phyloP scores from a whole-genome alignment of 2,888 invertebrate species.

The Pardosa pseudoannulata region DNA sequence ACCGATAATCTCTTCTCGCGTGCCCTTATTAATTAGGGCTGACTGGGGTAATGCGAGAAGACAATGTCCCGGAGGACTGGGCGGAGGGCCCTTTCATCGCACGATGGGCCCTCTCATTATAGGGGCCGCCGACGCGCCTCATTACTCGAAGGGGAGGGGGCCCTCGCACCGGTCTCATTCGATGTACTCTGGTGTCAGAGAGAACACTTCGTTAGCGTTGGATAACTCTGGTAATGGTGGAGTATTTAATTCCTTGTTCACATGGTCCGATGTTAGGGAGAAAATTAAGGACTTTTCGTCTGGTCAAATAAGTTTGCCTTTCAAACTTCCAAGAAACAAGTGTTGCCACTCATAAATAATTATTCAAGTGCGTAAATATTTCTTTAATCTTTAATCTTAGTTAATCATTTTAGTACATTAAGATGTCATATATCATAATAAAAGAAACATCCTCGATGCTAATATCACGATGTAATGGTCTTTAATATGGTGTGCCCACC shows the following conservation, averaged over 20 bases:
- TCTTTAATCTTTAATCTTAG: too few relatives aligned
- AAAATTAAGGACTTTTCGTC: neutral
- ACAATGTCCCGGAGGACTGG: conserved; percentile 66
- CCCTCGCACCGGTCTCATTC: conserved; percentile 4
- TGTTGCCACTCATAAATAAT: too few relatives aligned
- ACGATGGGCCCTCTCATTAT: conserved; percentile 56
- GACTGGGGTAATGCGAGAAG: conserved; percentile 59
- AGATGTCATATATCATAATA: too few relatives aligned
- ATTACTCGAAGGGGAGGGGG: conserved; percentile 48
- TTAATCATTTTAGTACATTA: too few relatives aligned
- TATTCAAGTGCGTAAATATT: too few relatives aligned
- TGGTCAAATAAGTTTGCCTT: neutral
- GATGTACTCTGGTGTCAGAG: conserved; percentile 25
- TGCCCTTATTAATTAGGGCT: conserved; percentile 68
- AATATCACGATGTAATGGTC: too few relatives aligned
- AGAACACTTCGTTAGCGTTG: conserved; percentile 32
- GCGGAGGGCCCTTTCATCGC: conserved; percentile 63
- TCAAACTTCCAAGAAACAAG: too few relatives aligned
- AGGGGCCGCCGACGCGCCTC: conserved; percentile 64
- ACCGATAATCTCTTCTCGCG: conserved; percentile 68
- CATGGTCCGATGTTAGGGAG: too few relatives aligned
- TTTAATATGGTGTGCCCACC: too few relatives aligned
- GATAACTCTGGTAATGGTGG: neutral
- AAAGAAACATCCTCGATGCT: too few relatives aligned
- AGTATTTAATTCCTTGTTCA: neutral